Evolutionary conservation across 92 coral and sea anemone genomes (phyloP).

Genomic region (Metridium senile): DNA sequence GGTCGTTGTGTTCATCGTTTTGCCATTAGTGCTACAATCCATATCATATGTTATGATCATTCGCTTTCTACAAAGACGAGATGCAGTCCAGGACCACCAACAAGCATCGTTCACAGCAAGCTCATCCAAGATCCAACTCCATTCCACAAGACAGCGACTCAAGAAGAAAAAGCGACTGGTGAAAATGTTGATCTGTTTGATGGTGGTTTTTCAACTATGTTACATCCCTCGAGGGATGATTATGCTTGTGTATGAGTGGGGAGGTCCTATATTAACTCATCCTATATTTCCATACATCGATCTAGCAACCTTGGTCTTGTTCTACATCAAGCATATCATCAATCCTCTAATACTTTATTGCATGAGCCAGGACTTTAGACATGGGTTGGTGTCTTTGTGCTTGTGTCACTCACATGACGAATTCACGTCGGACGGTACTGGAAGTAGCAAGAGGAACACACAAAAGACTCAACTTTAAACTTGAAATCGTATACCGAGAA

Average conservation of each 20-base stretch:
- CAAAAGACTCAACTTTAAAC: constrained; percentile 17
- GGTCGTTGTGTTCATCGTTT: constrained; percentile 50
- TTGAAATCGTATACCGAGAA: background rate
- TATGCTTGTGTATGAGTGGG: constrained; percentile 64
- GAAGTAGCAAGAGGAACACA: constrained; percentile 8
- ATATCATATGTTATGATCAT: constrained; percentile 51
- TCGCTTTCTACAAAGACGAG: constrained; percentile 28
- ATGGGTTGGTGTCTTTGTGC: constrained; percentile 35
- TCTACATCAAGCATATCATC: constrained; percentile 70
- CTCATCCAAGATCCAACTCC: constrained; percentile 4
- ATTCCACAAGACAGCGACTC: constrained; percentile 31
- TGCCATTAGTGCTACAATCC: constrained; percentile 58
- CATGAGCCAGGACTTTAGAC: constrained; percentile 72
- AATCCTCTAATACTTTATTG: constrained; percentile 74
- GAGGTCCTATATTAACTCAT: constrained; percentile 15
- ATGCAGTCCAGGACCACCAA: constrained; percentile 39
- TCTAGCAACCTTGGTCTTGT: constrained; percentile 53
- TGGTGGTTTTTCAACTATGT: constrained; percentile 64
- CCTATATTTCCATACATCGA: constrained; percentile 43
- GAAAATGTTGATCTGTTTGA: constrained; percentile 63
- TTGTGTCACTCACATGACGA: constrained; percentile 10
- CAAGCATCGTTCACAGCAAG: constrained; percentile 20
- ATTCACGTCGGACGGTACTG: background rate
- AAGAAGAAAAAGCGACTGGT: constrained; percentile 55
- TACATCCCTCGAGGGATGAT: constrained; percentile 70